These are phyloP conservation scores for Spheniscus mendiculus DNA, from an alignment of 2,113 vertebrate genomes.

Conservation along the genomic window DNA sequence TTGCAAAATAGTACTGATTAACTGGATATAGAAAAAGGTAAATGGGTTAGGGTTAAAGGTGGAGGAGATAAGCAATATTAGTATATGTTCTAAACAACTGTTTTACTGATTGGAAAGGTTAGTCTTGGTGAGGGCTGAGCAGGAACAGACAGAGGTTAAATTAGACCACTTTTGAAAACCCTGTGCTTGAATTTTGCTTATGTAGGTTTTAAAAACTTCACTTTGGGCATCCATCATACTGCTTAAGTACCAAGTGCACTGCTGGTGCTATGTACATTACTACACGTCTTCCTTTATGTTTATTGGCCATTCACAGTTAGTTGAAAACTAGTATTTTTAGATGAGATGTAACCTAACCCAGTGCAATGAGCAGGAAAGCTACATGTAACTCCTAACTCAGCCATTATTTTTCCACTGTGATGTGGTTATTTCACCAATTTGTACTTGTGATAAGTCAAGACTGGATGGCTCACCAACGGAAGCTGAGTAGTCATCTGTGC, in stretches of 20 bases:
- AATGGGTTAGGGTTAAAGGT: background rate
- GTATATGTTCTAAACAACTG: background rate
- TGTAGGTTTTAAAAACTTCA: background rate
- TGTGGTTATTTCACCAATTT: background rate
- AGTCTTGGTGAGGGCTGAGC: background rate
- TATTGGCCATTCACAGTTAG: background rate
- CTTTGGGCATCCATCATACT: background rate
- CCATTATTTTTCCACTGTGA: background rate
- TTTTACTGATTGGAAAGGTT: background rate
- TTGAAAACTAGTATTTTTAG: background rate
- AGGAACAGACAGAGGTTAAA: background rate
- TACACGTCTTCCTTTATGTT: background rate
- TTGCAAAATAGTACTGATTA: background rate
- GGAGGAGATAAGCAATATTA: background rate
- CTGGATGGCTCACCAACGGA: background rate
- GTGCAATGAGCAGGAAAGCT: background rate
- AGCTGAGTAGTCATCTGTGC: background rate
- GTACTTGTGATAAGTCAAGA: background rate
- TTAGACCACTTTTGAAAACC: background rate
- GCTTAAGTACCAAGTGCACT: background rate
- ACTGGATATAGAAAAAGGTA: background rate
- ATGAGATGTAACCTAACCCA: background rate
- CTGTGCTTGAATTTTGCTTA: background rate
- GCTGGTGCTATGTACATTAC: background rate
- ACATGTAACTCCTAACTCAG: background rate